Base-by-base conservation (phyloP, 2,113 vertebrate genomes). In the Coturnix japonica region DNA sequence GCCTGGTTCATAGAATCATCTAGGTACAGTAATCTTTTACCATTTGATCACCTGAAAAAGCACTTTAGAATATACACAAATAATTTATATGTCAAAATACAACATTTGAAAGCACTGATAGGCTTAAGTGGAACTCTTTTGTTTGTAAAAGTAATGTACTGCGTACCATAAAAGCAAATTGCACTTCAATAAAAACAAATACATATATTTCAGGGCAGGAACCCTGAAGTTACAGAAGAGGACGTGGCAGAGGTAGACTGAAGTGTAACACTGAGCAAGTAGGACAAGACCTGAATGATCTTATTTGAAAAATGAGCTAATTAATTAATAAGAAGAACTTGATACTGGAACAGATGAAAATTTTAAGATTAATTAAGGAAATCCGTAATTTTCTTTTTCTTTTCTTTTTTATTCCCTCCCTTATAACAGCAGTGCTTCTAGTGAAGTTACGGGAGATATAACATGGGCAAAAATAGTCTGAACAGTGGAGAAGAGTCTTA, bases 131-230 rank as follows among this genome's bases (percentile, higher is more conserved):
- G 25, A 95, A 79, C 47, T 22, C 57, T 23, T 95, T 93, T 95
- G 67, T 95, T 95, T 93, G 89, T 70, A 72, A 65, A 93, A 83
- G 47, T 74, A 85, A 91, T 54, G 74, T 84, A 77, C 41, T 84
- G 63, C 35, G 60, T 74, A 25, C 43, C 67, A 64, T 67, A 82
- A 93, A 90, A 85, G 22, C 43, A 91, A 91, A 87, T 16, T 76
- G 75, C 54, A 22, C 63, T 86, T 78, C 71, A 79, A 16, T 23
- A 70, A 88, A 85, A 93, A 57, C 26, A 81, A 78, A 70, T 33
- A 35, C 60, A 25, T 71, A 87, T 60, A 90, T 85, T 80, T 82
- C 69, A 78, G 61, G 70, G 53, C 37, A 70, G 71, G 61, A 83
- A 49, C 25, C 31, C 22, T 51, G 54, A 84, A 69, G 33, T 60